phyloP scores from a whole-genome alignment of 2,797 vertebrate species.

The Lepus townsendii region DNA sequence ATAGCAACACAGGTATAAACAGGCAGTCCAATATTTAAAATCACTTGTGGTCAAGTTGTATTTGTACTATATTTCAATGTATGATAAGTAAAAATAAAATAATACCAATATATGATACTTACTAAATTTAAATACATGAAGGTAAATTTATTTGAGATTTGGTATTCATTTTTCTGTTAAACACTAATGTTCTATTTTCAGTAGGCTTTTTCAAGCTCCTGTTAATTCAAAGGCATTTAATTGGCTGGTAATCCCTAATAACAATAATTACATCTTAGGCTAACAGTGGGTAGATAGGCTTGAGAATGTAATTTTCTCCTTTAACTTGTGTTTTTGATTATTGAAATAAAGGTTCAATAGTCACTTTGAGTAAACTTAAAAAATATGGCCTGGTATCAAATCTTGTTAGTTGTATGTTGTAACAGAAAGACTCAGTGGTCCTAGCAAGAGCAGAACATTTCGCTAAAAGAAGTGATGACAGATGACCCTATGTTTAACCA shows the following conservation, averaged over 20 bases:
- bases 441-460: background rate
- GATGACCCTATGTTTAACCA: background rate
- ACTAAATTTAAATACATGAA: background rate
- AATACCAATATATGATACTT: background rate
- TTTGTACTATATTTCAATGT: background rate
- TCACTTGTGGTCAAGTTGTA: background rate
- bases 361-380: constrained; percentile 38
- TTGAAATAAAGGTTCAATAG: constrained; percentile 42
- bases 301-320: constrained; percentile 36
- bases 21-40: background rate
- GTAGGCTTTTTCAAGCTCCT: constrained; percentile 25
- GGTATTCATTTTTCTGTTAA: constrained; percentile 19
- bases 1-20: accelerated
- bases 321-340: background rate
- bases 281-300: constrained; percentile 41
- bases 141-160: background rate
- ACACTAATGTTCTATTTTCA: constrained; percentile 38
- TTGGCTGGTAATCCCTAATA: constrained; percentile 58
- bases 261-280: constrained; percentile 40
- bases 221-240: constrained; percentile 61
- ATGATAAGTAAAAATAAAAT: constrained; percentile 21
- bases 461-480: background rate
- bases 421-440: background rate
- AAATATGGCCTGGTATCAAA: background rate
- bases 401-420: background rate